phyloP scores from a whole-genome alignment of 2,113 vertebrate genomes.

The Miniopterus natalensis region DNA sequence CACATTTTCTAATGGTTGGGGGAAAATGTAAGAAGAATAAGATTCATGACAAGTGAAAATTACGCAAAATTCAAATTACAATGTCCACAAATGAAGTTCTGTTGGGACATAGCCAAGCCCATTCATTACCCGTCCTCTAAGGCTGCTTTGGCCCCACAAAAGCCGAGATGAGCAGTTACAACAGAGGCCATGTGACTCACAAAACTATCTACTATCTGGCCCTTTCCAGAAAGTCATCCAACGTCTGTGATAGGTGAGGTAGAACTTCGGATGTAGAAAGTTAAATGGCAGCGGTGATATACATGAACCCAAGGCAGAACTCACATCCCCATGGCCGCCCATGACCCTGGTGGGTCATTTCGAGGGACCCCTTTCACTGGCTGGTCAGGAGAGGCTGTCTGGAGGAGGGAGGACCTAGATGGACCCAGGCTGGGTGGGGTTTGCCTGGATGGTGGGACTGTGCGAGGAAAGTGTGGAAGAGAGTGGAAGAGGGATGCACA shows the following conservation, averaged over 20 bases:
- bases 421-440: fast-evolving
- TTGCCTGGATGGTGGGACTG: fast-evolving
- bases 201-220: neutral
- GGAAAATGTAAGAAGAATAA: neutral
- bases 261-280: fast-evolving
- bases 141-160: neutral
- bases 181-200: fast-evolving
- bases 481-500: neutral
- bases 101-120: neutral
- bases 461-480: neutral
- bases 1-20: neutral
- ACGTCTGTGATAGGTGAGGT: neutral
- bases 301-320: fast-evolving
- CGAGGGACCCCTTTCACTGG: neutral
- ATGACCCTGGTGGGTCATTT: neutral
- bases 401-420: no score
- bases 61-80: neutral
- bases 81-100: neutral
- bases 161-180: no score
- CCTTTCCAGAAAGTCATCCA: neutral
- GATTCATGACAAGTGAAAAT: neutral
- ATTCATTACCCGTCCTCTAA: fast-evolving
- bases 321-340: neutral
- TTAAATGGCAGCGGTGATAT: fast-evolving
- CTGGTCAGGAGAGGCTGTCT: neutral